Base-by-base conservation (phyloP, 2,797 vertebrate genomes). In the Prunella strophiata region DNA sequence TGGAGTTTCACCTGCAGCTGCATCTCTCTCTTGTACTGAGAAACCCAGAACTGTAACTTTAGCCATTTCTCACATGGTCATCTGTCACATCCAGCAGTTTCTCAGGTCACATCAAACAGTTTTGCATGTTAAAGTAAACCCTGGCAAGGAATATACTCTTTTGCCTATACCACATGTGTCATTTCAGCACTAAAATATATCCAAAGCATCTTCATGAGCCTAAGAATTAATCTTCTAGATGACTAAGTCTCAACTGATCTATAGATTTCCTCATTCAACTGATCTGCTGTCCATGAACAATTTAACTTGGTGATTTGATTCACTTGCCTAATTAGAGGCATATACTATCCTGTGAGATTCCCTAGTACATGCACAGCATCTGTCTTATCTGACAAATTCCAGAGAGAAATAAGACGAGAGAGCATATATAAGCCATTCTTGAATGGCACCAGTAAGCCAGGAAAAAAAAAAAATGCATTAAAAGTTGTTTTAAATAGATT, bases 161-260 rank as follows among this genome's bases (percentile, higher is more conserved):
- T 17, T 6, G 2, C 36, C 36, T 1, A 2, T 58, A 43, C n/a
- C 25, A 36, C 7, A 14, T 16, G 5, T 29, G 17, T 10, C 23
- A 38, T 75, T 62, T 75, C 48, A 66, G 25, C 5, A 23, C 15
- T 47, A 12, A 13, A 30, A 17, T 16, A 4, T 29, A 29, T 30
- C 16, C 13, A 54, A 70, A 88, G 7, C n/a, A 48, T 29, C 5
- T 21, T 7, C 55, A 25, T 19, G 8, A 71, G 8, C 12, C 43
- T 81, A 40, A 71, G 4, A 71, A 42, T 38, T 34, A 29, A 12
- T 55, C 10, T 42, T 63, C 50, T 16, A 29, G 17, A 58, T 50
- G 8, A 48, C 9, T 30, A 25, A 16, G 23, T 61, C 55, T 47
- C 63, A 72, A 9, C 0, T 42, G 23, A 76, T 59, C 17, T 30